A percentile compares a stretch with the other conserved stretches of the same genome.
Conservation (phyloP, 2,888 invertebrate species). For the Patella depressa region DNA sequence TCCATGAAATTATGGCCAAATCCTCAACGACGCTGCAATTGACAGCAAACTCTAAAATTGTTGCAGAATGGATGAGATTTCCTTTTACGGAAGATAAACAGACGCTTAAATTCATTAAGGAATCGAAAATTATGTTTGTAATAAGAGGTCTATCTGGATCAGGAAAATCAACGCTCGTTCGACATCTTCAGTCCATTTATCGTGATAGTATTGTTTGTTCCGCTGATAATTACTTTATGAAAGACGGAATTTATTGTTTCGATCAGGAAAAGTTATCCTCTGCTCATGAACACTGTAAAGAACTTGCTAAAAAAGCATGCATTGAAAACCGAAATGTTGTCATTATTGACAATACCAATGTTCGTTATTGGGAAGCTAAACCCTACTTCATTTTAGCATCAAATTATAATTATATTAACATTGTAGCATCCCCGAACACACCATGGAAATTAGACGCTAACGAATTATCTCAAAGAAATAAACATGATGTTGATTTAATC, state of each 20-base stretch:
- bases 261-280: slow-evolving; percentile 52
- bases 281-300: slow-evolving; percentile 66
- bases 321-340: slow-evolving; percentile 49
- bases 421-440: slow-evolving; percentile 67
- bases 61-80: slow-evolving; percentile 31
- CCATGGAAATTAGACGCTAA: slow-evolving; percentile 64
- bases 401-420: slow-evolving; percentile 58
- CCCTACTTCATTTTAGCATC: slow-evolving; percentile 62
- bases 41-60: too few species aligned
- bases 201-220: slow-evolving; percentile 62
- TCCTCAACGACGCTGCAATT: too few species aligned
- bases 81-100: slow-evolving; percentile 49
- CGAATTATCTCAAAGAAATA: slow-evolving; percentile 56
- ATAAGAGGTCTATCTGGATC: slow-evolving; percentile 71
- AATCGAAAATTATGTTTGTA: slow-evolving; percentile 64
- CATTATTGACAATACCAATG: slow-evolving; percentile 71
- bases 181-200: slow-evolving; percentile 53
- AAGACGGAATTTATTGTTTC: slow-evolving; percentile 54
- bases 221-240: slow-evolving; percentile 67
- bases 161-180: slow-evolving; percentile 68
- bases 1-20: too few species aligned
- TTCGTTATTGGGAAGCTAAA: slow-evolving; percentile 67
- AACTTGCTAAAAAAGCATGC: slow-evolving; percentile 57
- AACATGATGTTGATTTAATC: slow-evolving; percentile 57
- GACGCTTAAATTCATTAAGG: slow-evolving; percentile 44